Conservation (phyloP, 2,797 vertebrate genomes). For the Tragelaphus eurycerus region DNA sequence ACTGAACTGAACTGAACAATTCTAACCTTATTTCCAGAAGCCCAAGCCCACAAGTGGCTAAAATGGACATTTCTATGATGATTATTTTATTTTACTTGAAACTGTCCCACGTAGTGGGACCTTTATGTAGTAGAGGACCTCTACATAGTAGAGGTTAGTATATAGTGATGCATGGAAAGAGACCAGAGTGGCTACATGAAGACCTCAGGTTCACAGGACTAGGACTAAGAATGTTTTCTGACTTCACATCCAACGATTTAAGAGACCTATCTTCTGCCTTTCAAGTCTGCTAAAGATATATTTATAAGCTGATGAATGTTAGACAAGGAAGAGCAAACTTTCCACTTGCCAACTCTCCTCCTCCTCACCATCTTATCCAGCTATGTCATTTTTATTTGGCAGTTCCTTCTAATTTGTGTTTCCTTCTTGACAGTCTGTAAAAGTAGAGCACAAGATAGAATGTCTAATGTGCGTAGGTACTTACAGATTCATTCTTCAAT, state of each 20-base stretch:
- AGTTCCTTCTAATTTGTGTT: background rate
- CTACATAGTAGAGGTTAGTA: background rate
- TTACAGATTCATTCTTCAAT: background rate
- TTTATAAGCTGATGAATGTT: background rate
- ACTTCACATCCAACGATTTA: background rate
- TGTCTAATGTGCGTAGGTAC: background rate
- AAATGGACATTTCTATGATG: background rate
- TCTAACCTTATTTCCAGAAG: constrained; percentile 23
- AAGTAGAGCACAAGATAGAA: background rate
- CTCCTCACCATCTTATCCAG: background rate
- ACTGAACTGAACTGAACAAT: background rate
- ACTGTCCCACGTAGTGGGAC: background rate
- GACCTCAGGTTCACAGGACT: background rate
- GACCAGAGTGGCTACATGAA: background rate
- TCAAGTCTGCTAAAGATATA: background rate
- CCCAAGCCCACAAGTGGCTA: background rate
- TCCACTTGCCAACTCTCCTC: background rate
- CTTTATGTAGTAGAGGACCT: background rate
- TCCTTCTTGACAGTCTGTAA: background rate
- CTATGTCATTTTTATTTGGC: background rate
- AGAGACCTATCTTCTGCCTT: background rate
- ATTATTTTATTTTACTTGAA: background rate
- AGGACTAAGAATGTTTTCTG: background rate
- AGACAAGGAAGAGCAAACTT: background rate
- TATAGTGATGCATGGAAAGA: background rate